Base-by-base conservation (phyloP, 2,888 invertebrate species). In the Lottia gigantea region DNA sequence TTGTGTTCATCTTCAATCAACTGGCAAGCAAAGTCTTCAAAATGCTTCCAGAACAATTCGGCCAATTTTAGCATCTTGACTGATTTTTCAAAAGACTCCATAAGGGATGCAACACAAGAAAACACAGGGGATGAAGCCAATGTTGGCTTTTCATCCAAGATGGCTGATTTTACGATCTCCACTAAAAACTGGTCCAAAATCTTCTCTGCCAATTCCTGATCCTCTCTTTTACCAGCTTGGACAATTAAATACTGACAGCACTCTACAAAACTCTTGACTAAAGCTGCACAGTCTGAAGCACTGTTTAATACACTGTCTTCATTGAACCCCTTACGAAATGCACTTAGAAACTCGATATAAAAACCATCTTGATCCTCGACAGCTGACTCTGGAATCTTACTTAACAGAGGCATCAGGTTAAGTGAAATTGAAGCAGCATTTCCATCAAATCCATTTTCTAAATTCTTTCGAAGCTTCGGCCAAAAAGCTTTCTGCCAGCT, bases 351-450 rank as follows among this genome's bases (percentile, higher is more conserved):
- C 65, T 91, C 90, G 23, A 76, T 69, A 67, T 81, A 80, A 68
- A 86, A 83, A 46, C 74, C 81, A 40, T 73, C 64, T 2, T 71
- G 70, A 55, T 80, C 76, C 11, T 77, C 74, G 74, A 78, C 73
- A 68, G 83, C 74, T 31, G 91, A 89, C 23, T 89, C 87, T 8
- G 93, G 93, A 78, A 95, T 89, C 80, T 92, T 91, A 4, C 94
- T 93, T 65, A 96, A 85, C 74, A 96, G 90, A 14, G 95, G 95
- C 70, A 95, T 89, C 70, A 96, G 87, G 87, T 93, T 92, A 25
- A 93, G 93, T 73, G 92, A 93, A 78, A 95, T 91, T 11, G 92
- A 90, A 67, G 91, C 89, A 12, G 95, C 94, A 88, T 93, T 94
- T 40, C 94, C 94, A 89, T 93, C 92, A 0, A 94, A 95, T 66